phyloP scores from a whole-genome alignment of 2,888 invertebrate genomes.

The Ischnura elegans region DNA sequence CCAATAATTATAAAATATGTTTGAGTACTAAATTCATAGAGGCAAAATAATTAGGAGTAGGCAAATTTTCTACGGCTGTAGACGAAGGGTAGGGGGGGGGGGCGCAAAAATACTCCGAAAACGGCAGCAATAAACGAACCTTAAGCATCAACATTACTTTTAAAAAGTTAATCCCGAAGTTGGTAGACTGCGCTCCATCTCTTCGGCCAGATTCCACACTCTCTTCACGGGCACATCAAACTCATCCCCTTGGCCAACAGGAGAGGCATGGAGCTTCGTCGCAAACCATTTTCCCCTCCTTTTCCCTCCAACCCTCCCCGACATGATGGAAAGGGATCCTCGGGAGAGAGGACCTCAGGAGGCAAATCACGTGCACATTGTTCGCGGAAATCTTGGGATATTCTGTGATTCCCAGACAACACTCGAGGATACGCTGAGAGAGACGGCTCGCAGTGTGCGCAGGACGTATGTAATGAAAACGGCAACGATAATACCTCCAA shows the following conservation, averaged over 20 bases:
- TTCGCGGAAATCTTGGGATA: slow-evolving; percentile 57
- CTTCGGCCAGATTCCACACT: background rate
- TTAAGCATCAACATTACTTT: background rate
- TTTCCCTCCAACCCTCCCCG: background rate
- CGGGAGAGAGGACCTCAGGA: background rate
- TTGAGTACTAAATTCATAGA: too few relatives aligned
- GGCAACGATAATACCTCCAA: too few relatives aligned
- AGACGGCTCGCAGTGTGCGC: background rate
- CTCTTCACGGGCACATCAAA: too few relatives aligned
- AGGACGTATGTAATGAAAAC: background rate
- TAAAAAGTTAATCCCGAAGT: background rate
- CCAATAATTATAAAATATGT: too few relatives aligned
- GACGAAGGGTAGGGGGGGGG: too few relatives aligned
- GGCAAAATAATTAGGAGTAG: too few relatives aligned
- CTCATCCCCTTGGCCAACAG: background rate
- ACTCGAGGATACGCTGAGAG: background rate
- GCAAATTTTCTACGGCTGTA: too few relatives aligned
- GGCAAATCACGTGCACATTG: slow-evolving; percentile 65
- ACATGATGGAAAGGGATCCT: background rate
- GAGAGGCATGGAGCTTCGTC: too few relatives aligned
- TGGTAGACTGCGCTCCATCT: background rate
- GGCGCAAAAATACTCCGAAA: too few relatives aligned
- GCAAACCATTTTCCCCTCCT: background rate
- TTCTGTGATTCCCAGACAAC: slow-evolving; percentile 54
- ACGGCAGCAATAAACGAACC: too few relatives aligned